These are phyloP conservation scores for Ceuthmochares aereus DNA, from an alignment of 2,113 vertebrate species.

Conservation along the genomic window DNA sequence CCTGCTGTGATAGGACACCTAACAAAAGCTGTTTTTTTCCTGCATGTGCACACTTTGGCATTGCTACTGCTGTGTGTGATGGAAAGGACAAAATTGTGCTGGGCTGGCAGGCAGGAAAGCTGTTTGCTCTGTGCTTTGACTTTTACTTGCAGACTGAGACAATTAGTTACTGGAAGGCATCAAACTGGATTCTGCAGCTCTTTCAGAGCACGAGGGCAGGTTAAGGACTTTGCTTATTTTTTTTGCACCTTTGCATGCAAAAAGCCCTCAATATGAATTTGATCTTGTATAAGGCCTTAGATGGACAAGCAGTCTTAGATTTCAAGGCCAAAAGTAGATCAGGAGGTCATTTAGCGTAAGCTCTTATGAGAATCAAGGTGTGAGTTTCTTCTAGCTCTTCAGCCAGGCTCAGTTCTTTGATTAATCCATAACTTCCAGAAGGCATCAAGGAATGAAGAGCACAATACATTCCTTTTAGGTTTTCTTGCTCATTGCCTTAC, in stretches of 20 bases:
- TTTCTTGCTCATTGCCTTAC: background rate
- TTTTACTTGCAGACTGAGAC: background rate
- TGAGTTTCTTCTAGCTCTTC: background rate
- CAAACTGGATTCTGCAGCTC: background rate
- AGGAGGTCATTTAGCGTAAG: background rate
- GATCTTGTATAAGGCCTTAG: background rate
- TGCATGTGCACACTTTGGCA: background rate
- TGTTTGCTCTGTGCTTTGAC: background rate
- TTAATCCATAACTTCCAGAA: background rate
- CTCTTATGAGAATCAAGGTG: background rate
- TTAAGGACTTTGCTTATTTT: background rate
- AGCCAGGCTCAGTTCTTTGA: background rate
- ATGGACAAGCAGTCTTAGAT: background rate
- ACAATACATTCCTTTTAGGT: background rate
- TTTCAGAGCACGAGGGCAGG: background rate
- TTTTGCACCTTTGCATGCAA: background rate
- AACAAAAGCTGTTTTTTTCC: background rate
- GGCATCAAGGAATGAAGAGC: background rate
- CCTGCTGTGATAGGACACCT: constrained; percentile 24
- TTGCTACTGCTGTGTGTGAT: background rate
- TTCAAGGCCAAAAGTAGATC: background rate
- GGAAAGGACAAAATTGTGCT: constrained; percentile 10
- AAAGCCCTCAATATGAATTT: background rate
- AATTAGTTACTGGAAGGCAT: background rate
- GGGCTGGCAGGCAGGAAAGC: background rate